Evolutionary conservation across 2,797 vertebrate genomes (phyloP).

Genomic region (Aplochiton taeniatus): DNA sequence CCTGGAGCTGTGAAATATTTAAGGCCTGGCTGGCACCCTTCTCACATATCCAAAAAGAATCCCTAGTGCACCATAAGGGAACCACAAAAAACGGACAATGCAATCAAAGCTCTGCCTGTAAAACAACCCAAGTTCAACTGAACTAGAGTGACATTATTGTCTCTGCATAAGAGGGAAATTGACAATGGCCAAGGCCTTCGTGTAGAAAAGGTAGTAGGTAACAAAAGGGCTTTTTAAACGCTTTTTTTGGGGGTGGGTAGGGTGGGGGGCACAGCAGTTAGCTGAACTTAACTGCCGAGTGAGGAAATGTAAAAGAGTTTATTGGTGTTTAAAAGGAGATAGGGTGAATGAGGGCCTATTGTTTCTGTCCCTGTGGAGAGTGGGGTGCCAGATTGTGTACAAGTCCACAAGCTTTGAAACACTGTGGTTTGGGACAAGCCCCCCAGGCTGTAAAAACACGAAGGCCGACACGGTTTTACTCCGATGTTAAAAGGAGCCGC

Average conservation of each 20-base stretch:
- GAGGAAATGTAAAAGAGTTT: constrained; percentile 73
- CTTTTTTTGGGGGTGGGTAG: constrained; percentile 6
- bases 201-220: not conserved
- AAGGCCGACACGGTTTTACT: constrained; percentile 61
- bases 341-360: constrained; percentile 57
- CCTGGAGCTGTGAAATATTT: constrained; percentile 56
- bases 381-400: constrained; percentile 34
- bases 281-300: constrained; percentile 54
- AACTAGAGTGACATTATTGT: constrained; percentile 7
- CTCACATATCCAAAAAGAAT: constrained; percentile 47
- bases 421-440: constrained; percentile 49
- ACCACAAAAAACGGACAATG: constrained; percentile 48
- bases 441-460: constrained; percentile 60
- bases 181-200: no score
- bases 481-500: constrained; percentile 46
- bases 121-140: constrained; percentile 33
- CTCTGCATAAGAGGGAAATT: constrained; percentile 19
- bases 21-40: constrained; percentile 46
- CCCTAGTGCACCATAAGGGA: constrained; percentile 44
- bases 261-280: constrained; percentile 41
- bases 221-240: no score
- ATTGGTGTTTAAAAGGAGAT: constrained; percentile 62
- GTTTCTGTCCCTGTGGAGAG: constrained; percentile 40
- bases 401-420: constrained; percentile 60
- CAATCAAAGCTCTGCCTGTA: constrained; percentile 19